Base-by-base conservation (phyloP, 2,113 vertebrate species). In the Hystrix brachyura region DNA sequence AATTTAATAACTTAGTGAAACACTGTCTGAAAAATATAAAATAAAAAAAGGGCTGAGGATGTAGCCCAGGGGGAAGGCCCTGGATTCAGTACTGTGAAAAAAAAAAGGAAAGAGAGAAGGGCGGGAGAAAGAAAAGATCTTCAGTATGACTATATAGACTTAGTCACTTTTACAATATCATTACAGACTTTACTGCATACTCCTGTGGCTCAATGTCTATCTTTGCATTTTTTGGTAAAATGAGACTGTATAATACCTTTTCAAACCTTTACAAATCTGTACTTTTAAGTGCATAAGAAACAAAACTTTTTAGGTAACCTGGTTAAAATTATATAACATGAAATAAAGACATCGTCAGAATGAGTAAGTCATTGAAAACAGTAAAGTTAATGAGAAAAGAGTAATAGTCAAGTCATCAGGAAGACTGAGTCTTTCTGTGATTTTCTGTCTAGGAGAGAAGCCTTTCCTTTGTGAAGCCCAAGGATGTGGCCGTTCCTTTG, bases 381-480 rank as follows among this genome's bases (percentile, higher is more conserved):
- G 18, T 38, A 88, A 71, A 19, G 12, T 46, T 67, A n/a, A 38
- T 86, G 69, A 72, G 29, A 81, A 91, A 91, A 78, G 64, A 88
- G 29, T 32, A 48, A 32, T 38, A 76, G 38, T 64, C 46, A 76
- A 0, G 81, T 96, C 32, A 51, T 71, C 79, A 93, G 78, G 78
- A 83, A 93, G 43, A 46, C 53, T 91, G 51, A 96, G 23, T 94
- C 82, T 95, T 76, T 85, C 43, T 85, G 53, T 97, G 23, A 48
- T 89, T 96, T 83, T 95, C 67, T 93, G 17, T 96, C 34, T 89
- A 99, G 99, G 99, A 94, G 99, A 99, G 98, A 99, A 99, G 92
- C 99, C 99, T 62, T 99, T 99, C 92, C 98, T 99, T 87, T 99
- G 99, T 97, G 99, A 99, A 95, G 99, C 99, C 94, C 99, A 99